A percentile compares a stretch with the other conserved stretches of the same genome.
Evolutionary conservation across 92 coral and sea anemone genomes (phyloP).

Genomic region (Epizoanthus stellaris): DNA sequence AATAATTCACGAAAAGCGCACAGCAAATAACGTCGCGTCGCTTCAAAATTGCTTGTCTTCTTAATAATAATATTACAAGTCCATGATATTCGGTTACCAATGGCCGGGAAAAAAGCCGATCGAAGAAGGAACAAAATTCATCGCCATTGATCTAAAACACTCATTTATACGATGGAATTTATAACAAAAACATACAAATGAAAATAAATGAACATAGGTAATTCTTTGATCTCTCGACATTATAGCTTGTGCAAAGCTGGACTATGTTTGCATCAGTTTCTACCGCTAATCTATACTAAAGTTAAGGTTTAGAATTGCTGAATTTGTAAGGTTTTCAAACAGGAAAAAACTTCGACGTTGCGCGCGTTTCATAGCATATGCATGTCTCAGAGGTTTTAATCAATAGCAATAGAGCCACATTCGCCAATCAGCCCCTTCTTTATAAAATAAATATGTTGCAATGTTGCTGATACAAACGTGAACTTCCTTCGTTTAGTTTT

Average conservation of each 20-base stretch:
- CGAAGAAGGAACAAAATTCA: slow-evolving; percentile 3
- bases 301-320: background rate
- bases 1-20: slow-evolving; percentile 22
- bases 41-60: slow-evolving; percentile 26
- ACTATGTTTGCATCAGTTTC: background rate
- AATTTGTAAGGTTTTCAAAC: background rate
- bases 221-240: slow-evolving; percentile 8
- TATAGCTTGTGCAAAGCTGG: background rate
- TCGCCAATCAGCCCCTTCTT: slow-evolving; percentile 12
- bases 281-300: background rate
- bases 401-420: slow-evolving; percentile 15
- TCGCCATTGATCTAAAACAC: background rate
- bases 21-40: slow-evolving; percentile 31
- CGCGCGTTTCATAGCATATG: background rate
- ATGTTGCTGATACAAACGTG: slow-evolving; percentile 24
- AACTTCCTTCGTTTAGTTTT: slow-evolving; percentile 1
- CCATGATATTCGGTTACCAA: background rate
- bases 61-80: background rate
- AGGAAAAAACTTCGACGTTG: background rate
- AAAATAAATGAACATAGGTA: slow-evolving; percentile 5
- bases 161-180: slow-evolving; percentile 41
- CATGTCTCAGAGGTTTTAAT: slow-evolving; percentile 11
- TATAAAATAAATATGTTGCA: background rate
- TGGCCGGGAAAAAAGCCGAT: background rate
- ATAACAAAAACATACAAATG: slow-evolving; percentile 24